These are phyloP conservation scores for Steatocranus sp. DNA, from an alignment of 2,797 vertebrate genomes.

Conservation along the genomic window DNA sequence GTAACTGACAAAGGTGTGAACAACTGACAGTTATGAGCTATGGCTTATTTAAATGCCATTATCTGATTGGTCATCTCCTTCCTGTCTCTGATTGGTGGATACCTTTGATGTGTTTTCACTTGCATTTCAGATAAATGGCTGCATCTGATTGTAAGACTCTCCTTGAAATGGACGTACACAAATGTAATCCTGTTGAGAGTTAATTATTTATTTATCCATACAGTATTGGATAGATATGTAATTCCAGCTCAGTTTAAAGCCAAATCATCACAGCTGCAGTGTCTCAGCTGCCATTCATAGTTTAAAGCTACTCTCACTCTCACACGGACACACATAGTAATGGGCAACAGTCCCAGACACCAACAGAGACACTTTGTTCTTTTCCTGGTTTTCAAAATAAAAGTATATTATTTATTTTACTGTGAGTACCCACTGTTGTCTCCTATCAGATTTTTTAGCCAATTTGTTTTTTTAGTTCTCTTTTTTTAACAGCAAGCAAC, in stretches of 20 bases:
- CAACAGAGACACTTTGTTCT: neutral
- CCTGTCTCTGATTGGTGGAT: neutral
- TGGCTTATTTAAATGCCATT: neutral
- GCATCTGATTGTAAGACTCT: neutral
- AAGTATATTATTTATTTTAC: neutral
- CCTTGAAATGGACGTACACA: neutral
- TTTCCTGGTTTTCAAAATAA: neutral
- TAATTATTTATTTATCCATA: neutral
- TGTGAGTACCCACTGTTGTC: neutral
- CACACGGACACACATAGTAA: neutral
- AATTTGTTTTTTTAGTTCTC: neutral
- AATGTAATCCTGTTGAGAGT: neutral
- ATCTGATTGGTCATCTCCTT: neutral
- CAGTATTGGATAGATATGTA: neutral
- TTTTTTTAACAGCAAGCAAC: neutral
- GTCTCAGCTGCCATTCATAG: neutral
- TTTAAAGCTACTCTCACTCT: neutral
- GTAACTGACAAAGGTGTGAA: neutral
- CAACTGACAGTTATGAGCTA: neutral
- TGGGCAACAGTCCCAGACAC: neutral
- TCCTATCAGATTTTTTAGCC: neutral
- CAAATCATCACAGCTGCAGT: neutral
- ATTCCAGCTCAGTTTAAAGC: neutral
- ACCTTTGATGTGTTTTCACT: neutral
- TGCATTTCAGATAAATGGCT: neutral